phyloP scores from a whole-genome alignment of 2,797 vertebrate species.

The Numenius phaeopus region DNA sequence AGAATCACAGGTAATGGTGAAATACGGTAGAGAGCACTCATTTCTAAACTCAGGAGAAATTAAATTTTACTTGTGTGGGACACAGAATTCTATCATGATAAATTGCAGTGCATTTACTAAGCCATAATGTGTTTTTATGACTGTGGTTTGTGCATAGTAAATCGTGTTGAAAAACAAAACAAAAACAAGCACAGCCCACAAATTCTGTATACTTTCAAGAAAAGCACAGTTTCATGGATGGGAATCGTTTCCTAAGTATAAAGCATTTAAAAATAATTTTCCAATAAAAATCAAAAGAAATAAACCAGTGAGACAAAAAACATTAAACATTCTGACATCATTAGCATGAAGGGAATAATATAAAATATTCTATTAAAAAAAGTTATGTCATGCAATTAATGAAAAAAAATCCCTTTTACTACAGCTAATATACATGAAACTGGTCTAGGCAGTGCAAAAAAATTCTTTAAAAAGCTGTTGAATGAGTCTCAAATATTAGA shows the following conservation, averaged over 20 bases:
- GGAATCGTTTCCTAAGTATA: neutral
- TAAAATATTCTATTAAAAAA: neutral
- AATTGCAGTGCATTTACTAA: neutral
- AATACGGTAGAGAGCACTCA: neutral
- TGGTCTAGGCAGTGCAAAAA: neutral
- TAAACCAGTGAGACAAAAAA: neutral
- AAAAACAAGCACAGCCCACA: neutral
- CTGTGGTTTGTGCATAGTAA: neutral
- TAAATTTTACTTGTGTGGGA: neutral
- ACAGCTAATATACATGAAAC: neutral
- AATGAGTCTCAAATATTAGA: neutral
- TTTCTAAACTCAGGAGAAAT: conserved; percentile 1
- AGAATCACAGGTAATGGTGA: neutral
- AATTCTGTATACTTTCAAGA: neutral
- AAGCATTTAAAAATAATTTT: neutral
- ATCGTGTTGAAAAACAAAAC: neutral
- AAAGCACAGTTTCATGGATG: neutral
- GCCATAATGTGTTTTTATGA: neutral
- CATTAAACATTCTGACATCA: neutral
- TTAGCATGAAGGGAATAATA: neutral
- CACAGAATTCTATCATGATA: neutral
- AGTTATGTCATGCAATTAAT: neutral
- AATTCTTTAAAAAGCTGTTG: neutral
- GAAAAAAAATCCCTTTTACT: neutral
- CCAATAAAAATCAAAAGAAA: neutral